Evolutionary conservation across 2,888 invertebrate species (phyloP).

Genomic region (Heliconius aoede): DNA sequence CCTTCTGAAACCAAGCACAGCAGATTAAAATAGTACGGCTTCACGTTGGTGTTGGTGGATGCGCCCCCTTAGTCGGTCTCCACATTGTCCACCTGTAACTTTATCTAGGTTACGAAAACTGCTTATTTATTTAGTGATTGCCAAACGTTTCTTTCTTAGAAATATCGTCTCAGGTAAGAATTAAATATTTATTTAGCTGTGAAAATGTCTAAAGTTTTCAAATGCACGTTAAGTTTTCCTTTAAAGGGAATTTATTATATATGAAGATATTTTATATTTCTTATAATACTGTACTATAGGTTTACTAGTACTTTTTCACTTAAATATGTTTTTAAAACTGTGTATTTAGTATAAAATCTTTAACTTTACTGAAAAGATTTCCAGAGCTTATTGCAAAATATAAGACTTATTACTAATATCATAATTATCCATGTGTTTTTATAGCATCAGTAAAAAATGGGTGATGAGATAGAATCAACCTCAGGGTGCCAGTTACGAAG

Average conservation of each 20-base stretch:
- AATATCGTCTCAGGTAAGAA: constrained; percentile 19
- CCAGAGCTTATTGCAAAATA: not conserved
- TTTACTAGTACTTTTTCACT: not conserved
- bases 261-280: too few species aligned
- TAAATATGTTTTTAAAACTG: not conserved
- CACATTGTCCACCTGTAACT: constrained; percentile 54
- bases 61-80: constrained; percentile 62
- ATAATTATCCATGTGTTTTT: not conserved
- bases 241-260: not conserved
- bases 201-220: not conserved
- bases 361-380: not conserved
- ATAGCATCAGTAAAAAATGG: constrained; percentile 40
- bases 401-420: not conserved
- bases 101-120: constrained; percentile 36
- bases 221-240: not conserved
- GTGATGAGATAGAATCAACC: constrained; percentile 61
- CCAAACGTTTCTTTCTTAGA: constrained; percentile 31
- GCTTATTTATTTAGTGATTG: constrained; percentile 13
- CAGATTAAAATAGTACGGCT: constrained; percentile 74
- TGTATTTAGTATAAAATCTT: not conserved
- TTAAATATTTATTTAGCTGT: not conserved
- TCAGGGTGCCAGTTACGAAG: constrained; percentile 70
- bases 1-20: constrained; percentile 64
- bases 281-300: not conserved
- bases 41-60: constrained; percentile 62